phyloP scores from a whole-genome alignment of 2,797 vertebrate species.

The Numenius phaeopus region DNA sequence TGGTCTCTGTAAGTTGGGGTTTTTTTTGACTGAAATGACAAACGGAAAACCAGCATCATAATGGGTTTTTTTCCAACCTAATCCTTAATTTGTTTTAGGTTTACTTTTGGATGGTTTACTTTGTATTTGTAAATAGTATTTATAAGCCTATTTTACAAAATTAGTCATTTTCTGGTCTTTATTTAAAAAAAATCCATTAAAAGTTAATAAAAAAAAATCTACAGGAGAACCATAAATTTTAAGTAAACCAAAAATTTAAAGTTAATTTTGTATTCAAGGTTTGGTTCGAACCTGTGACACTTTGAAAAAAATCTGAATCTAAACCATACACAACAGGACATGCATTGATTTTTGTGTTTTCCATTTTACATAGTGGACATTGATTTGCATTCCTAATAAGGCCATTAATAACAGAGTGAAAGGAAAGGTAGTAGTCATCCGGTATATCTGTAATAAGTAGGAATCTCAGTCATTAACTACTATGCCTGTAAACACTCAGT shows the following conservation, averaged over 20 bases:
- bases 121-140: not conserved
- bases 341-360: slow-evolving; percentile 69
- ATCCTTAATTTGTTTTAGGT: not conserved
- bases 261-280: slow-evolving; percentile 22
- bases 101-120: not conserved
- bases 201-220: not conserved
- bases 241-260: not conserved
- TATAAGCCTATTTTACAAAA: not conserved
- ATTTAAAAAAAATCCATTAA: not conserved
- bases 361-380: slow-evolving; percentile 63
- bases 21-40: not conserved
- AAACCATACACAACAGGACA: slow-evolving; percentile 19
- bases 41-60: not conserved
- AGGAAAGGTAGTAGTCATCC: slow-evolving; percentile 40
- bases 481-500: not conserved
- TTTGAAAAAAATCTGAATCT: slow-evolving; percentile 40
- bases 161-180: not conserved
- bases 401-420: slow-evolving; percentile 58
- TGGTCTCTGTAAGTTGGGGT: not conserved
- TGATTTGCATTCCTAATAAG: slow-evolving; percentile 70
- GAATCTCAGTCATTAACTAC: slow-evolving; percentile 36
- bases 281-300: slow-evolving; percentile 31
- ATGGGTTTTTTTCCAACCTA: accelerated
- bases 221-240: not conserved
- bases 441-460: not conserved